These are phyloP conservation scores for Cecropterus lyciades DNA, from an alignment of 1,140 invertebrate genomes.

Conservation along the genomic window DNA sequence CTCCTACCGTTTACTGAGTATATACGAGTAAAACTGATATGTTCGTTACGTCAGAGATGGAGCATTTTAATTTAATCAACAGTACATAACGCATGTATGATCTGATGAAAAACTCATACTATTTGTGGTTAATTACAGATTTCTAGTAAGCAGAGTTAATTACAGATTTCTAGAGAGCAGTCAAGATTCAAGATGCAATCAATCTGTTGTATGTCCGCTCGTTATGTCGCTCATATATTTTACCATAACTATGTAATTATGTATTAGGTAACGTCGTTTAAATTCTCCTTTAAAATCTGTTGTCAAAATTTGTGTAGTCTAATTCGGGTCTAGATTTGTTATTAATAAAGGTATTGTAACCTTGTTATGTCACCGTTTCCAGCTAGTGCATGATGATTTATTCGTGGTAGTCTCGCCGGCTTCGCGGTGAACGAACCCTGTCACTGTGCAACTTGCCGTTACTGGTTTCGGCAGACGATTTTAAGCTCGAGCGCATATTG, in stretches of 20 bases:
- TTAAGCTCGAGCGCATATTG: slow-evolving; percentile 58
- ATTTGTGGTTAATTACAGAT: too few species aligned
- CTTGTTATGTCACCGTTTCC: slow-evolving; percentile 48
- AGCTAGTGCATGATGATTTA: slow-evolving; percentile 66
- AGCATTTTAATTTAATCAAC: background rate
- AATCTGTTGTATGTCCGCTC: too few species aligned
- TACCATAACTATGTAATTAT: too few species aligned
- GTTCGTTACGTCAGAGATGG: too few species aligned
- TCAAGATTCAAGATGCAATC: too few species aligned
- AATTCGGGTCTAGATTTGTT: background rate
- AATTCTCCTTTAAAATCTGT: background rate
- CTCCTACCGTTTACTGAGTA: too few species aligned
- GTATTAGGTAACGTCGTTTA: background rate
- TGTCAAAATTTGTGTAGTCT: background rate
- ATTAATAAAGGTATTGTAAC: slow-evolving; percentile 10
- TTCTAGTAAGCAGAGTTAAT: too few species aligned
- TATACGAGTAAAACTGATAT: too few species aligned
- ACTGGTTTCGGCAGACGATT: slow-evolving; percentile 79
- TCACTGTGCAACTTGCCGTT: slow-evolving; percentile 64
- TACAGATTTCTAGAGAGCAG: too few species aligned
- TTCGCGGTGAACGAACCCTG: slow-evolving; percentile 78
- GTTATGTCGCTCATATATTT: too few species aligned
- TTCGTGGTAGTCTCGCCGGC: slow-evolving; percentile 55
- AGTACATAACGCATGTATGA: background rate
- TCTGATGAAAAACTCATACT: background rate